Base-by-base conservation (phyloP, 2,888 invertebrate species). In the Eugnorisma glareosa region DNA sequence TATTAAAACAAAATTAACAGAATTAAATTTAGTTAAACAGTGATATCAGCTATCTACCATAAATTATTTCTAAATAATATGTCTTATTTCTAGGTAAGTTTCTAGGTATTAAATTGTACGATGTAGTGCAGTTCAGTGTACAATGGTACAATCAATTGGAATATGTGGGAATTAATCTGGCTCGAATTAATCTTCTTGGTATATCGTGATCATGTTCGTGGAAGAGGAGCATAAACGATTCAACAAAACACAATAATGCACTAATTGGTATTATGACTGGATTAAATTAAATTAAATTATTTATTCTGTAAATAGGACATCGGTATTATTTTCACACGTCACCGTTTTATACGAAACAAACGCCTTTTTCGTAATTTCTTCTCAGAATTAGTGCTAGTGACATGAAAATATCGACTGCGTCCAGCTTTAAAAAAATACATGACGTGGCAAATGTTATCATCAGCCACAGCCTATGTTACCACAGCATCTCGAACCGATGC, bases 401-500 rank as follows among this genome's bases (percentile, higher is more conserved):
- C 10, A 54, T 51, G 24, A 7, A 59, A 59, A 59, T 21, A 10
- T 21, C 59, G 10, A 61, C 59, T 10, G 61, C 31, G 2, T 31
- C 18, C 31, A 59, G 18, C 31, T 31, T 54, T 54, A n/a, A 57
- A 28, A 57, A 28, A 59, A 59, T 8, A 18, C 31, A 59, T 18
- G 18, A 35, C 63, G 5, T 24, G 24, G 24, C 24, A n/a, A n/a
- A 40, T 40, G 40, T 75, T 57, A 64, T 71, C 48, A 75, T 67
- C 43, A 48, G 21, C 35, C 31, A 63, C 24, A 70, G 66, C 70
- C 57, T 54, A 76, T 82, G 71, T 79, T 40, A 70, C 63, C 48
- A 57, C 63, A 69, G 35, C 66, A 78, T 76, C 70, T 59, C 66
- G 40, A 80, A 81, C 72, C 76, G 69, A 86, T 72, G 73, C 66